Conservation (phyloP, 2,797 vertebrate genomes). For the Leptodactylus fallax region DNA sequence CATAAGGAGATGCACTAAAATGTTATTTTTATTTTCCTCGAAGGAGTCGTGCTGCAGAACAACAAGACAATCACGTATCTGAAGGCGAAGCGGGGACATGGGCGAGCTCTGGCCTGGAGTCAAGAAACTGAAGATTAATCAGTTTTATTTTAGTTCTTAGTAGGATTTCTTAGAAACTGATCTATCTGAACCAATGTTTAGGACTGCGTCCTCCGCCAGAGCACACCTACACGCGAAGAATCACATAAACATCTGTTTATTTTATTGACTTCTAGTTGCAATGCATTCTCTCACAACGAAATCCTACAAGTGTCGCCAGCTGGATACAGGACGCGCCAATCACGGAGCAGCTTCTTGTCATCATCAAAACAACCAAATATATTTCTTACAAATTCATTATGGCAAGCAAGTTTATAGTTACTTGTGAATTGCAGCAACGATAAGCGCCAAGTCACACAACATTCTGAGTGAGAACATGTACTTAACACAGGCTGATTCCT, state of each 20-base stretch:
- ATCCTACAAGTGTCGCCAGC: background rate
- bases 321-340: background rate
- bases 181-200: no score
- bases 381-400: slow-evolving; percentile 3
- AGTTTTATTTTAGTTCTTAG: no score
- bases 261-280: background rate
- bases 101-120: no score
- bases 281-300: background rate
- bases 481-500: background rate
- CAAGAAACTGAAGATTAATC: no score
- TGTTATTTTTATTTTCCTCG: no score
- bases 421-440: background rate
- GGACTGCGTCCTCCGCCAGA: background rate
- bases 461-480: background rate
- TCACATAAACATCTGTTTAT: background rate
- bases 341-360: slow-evolving; percentile 8
- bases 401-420: background rate
- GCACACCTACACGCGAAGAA: background rate
- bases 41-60: no score
- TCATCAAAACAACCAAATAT: slow-evolving; percentile 10
- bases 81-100: no score
- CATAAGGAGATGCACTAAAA: no score
- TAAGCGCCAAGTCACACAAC: slow-evolving; percentile 21
- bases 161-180: no score
- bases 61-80: no score